Conservation (phyloP, 2,113 vertebrate genomes). For the Speoplatyrhinus poulsoni region DNA sequence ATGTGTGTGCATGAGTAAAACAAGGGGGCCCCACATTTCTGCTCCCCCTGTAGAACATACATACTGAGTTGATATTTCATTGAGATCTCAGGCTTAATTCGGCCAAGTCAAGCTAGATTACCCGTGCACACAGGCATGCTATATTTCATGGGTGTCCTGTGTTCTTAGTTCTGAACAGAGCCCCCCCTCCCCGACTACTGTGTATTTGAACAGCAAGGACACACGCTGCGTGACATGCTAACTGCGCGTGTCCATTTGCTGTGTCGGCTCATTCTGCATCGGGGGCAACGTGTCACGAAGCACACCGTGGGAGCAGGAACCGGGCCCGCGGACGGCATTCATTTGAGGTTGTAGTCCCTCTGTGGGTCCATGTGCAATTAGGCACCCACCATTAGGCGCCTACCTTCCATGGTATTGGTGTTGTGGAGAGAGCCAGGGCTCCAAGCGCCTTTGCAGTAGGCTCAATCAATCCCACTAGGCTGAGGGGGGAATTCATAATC, state of each 20-base stretch:
- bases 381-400: conserved; percentile 45
- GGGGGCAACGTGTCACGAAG: neutral
- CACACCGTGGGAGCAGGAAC: neutral
- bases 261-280: neutral
- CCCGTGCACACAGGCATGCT: conserved; percentile 31
- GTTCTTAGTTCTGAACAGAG: conserved; percentile 34
- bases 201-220: conserved; percentile 33
- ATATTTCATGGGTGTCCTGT: conserved; percentile 27
- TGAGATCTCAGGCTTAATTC: conserved; percentile 45
- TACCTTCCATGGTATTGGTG: conserved; percentile 25
- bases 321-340: conserved; percentile 3
- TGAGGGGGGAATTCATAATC: conserved; percentile 65
- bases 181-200: conserved; percentile 10
- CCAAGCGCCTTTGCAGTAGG: conserved; percentile 51
- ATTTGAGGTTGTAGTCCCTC: conserved; percentile 32
- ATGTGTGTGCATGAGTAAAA: conserved; percentile 18
- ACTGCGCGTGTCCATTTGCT: conserved; percentile 4
- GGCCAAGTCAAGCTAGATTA: conserved; percentile 51
- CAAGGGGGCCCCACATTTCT: conserved; percentile 33
- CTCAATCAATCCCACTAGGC: conserved; percentile 39
- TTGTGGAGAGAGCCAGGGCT: conserved; percentile 25
- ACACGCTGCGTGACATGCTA: conserved; percentile 10
- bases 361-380: conserved; percentile 36
- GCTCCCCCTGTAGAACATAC: conserved; percentile 32
- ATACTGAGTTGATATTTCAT: conserved; percentile 41